phyloP scores from a whole-genome alignment of 2,113 vertebrate species.

The Eublepharis macularius region DNA sequence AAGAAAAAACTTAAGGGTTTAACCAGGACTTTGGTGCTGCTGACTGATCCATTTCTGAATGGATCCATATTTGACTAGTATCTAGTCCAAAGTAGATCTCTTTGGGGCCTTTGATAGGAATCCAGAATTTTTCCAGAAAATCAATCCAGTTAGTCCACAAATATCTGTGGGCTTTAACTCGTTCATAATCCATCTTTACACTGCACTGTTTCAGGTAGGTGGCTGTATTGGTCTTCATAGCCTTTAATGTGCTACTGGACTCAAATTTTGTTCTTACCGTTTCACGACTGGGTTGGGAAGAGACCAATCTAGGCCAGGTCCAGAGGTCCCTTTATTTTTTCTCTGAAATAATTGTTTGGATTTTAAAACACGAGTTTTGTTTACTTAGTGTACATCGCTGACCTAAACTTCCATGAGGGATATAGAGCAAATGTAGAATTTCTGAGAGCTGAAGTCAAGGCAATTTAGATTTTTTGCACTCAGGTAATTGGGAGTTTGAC shows the following conservation, averaged over 20 bases:
- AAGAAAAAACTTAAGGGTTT: not conserved
- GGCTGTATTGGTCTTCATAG: no score
- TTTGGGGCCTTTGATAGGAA: not conserved
- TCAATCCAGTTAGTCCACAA: not conserved
- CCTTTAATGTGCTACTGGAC: no score
- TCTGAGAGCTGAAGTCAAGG: not conserved
- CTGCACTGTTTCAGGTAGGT: no score
- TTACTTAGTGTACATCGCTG: not conserved
- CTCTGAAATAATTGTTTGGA: slow-evolving; percentile 2
- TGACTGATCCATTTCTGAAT: not conserved
- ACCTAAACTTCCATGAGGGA: not conserved
- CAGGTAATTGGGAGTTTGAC: not conserved
- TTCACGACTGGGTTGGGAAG: no score
- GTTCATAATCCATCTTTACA: not conserved
- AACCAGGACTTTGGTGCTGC: not conserved
- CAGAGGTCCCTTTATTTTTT: not conserved
- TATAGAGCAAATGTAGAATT: not conserved
- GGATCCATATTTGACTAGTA: not conserved
- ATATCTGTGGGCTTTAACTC: not conserved
- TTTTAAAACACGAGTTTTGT: not conserved
- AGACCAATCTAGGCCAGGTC: not conserved
- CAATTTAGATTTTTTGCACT: slow-evolving; percentile 24
- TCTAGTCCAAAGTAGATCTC: not conserved
- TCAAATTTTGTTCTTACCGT: no score
- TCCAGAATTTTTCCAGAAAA: no score